Base-by-base conservation (phyloP, 2,888 invertebrate genomes). In the Nymphalis polychloros region DNA sequence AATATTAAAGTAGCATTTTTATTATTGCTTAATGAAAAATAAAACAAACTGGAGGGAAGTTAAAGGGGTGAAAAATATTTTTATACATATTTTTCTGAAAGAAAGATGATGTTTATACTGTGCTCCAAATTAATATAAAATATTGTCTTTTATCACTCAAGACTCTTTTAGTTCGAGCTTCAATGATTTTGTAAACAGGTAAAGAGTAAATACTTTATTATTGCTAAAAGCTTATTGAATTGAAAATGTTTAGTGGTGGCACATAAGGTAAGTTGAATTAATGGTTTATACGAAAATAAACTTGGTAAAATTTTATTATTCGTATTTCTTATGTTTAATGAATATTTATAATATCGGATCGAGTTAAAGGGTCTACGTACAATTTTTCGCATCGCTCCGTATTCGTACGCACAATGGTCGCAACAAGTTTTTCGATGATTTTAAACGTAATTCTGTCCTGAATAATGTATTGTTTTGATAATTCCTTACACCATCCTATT, bases 371-470 rank as follows among this genome's bases (percentile, higher is more conserved):
- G 48, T 52, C 41, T 41, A 57, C 57, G 41, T 57, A 57, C 57
- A 41, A 19, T 57, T 57, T 57, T 41, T 57, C 61, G 53, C 55
- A 61, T 67, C 66, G 66, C 61, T 13, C 53, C 48, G 55, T 23
- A 61, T 61, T 41, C 46, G 66, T 47, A 5, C 61, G 53, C 23
- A 67, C 66, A 67, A 67, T 67, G 66, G 61, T 48, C 20, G 20
- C 35, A 10, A 35, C 66, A 23, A 61, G 66, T 67, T 67, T 67
- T 66, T 67, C 55, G 60, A 62, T 62, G 55, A 67, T 67, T 61
- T 62, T 31, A 55, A 67, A 61, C 41, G 61, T 57, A 31, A 64
- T 59, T 57, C 49, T 41, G 49, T 13, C 16, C 47, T 65, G 66
- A 31, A 67, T 67, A 55, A 67, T 67, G 53, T 62, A 67, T 67